These are phyloP conservation scores for Saxicola maurus DNA, from an alignment of 2,797 vertebrate genomes.

Conservation along the genomic window DNA sequence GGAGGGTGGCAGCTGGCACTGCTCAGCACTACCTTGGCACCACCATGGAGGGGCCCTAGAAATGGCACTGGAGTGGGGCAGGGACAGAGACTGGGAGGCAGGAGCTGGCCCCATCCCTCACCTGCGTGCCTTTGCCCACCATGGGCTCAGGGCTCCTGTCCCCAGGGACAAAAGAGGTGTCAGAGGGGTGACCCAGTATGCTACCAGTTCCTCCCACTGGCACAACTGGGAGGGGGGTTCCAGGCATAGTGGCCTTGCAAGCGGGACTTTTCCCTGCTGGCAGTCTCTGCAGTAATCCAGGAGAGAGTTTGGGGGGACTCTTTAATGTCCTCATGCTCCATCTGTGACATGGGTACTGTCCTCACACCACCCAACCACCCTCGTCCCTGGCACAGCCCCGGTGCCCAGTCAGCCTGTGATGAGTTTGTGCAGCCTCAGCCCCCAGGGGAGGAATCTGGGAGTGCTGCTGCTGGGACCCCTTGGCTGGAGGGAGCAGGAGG, in stretches of 20 bases:
- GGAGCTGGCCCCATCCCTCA: not conserved
- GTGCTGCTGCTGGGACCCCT: not conserved
- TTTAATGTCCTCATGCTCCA: not conserved
- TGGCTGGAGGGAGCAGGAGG: not conserved
- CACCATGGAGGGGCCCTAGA: not conserved
- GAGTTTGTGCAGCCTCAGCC: not conserved
- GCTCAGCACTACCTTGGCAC: not conserved
- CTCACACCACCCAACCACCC: not conserved
- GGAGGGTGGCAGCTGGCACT: not conserved
- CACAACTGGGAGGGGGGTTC: accelerated
- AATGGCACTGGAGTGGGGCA: not conserved
- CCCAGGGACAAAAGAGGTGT: not conserved
- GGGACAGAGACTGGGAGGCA: accelerated
- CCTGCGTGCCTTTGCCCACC: accelerated
- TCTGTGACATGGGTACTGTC: accelerated
- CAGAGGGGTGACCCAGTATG: not conserved
- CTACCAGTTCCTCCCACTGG: not conserved
- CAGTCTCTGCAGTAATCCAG: not conserved
- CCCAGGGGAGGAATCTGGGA: no score
- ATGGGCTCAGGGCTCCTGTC: accelerated
- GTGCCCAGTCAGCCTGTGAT: no score
- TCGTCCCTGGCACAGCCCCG: not conserved
- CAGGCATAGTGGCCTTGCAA: not conserved
- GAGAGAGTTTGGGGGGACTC: no score
- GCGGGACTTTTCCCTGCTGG: accelerated